phyloP scores from a whole-genome alignment of 1,140 invertebrate species.

The Pectinophora gossypiella region DNA sequence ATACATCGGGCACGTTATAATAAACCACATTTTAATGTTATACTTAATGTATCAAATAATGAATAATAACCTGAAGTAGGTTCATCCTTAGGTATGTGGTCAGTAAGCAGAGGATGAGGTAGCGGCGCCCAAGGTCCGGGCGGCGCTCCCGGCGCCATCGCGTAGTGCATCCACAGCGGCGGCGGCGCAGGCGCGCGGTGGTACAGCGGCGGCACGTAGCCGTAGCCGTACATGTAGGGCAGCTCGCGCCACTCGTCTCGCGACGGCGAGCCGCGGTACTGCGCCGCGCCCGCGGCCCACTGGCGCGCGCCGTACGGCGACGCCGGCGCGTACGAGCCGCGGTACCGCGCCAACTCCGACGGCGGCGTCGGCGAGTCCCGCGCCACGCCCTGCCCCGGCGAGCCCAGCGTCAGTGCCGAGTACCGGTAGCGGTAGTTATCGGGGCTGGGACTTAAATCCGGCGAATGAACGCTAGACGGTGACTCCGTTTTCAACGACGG shows the following conservation, averaged over 20 bases:
- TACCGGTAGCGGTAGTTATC: slow-evolving; percentile 54
- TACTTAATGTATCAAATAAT: too few relatives aligned
- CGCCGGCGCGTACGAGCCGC: slow-evolving; percentile 26
- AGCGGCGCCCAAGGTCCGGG: slow-evolving; percentile 61
- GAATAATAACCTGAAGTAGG: slow-evolving; percentile 56
- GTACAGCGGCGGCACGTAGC: slow-evolving; percentile 41
- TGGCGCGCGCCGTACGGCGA: slow-evolving; percentile 31
- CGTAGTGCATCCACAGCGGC: slow-evolving; percentile 40
- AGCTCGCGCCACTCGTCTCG: slow-evolving; percentile 41
- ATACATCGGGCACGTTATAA: too few relatives aligned
- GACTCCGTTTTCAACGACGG: slow-evolving; percentile 58
- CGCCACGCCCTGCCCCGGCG: slow-evolving; percentile 28
- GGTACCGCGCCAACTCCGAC: slow-evolving; percentile 25
- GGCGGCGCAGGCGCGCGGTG: slow-evolving; percentile 38
- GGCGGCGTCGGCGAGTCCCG: slow-evolving; percentile 35
- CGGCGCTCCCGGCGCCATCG: slow-evolving; percentile 34
- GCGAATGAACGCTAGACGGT: slow-evolving; percentile 54
- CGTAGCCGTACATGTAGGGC: slow-evolving; percentile 44
- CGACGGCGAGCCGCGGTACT: slow-evolving; percentile 26
- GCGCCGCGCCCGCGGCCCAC: slow-evolving; percentile 14
- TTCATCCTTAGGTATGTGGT: slow-evolving; percentile 68
- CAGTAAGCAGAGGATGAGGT: slow-evolving; percentile 60
- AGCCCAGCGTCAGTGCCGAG: slow-evolving; percentile 35
- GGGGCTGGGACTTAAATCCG: slow-evolving; percentile 58
- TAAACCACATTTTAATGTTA: too few relatives aligned